Percentiles rank a stretch among this genome's conserved stretches.
phyloP scores from a whole-genome alignment of 2,888 invertebrate genomes.

The Ophraella communa region DNA sequence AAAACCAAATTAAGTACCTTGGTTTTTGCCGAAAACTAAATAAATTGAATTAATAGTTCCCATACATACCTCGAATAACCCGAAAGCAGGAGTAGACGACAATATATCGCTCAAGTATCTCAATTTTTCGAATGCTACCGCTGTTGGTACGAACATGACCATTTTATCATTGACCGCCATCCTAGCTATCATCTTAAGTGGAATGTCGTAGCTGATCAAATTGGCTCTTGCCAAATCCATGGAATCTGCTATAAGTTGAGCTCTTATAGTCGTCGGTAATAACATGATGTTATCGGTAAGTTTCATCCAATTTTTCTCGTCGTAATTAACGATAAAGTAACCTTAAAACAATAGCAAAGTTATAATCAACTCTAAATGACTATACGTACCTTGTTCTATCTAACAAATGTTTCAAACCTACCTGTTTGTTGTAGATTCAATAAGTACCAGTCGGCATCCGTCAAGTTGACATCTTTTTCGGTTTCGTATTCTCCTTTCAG shows the following conservation, averaged over 20 bases:
- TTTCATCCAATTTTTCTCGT: slow-evolving; percentile 66
- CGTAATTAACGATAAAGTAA: slow-evolving; percentile 73
- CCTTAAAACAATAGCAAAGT: slow-evolving; percentile 55
- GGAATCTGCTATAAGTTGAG: slow-evolving; percentile 75
- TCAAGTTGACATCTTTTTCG: slow-evolving; percentile 43
- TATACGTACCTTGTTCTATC: too few relatives aligned
- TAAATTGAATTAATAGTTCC: too few relatives aligned
- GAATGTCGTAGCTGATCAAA: slow-evolving; percentile 65
- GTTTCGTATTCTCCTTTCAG: slow-evolving; percentile 58
- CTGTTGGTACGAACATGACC: slow-evolving; percentile 67
- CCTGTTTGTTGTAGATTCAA: slow-evolving; percentile 71
- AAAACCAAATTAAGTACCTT: too few relatives aligned
- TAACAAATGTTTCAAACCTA: too few relatives aligned
- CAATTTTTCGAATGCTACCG: slow-evolving; percentile 65
- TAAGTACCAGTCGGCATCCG: slow-evolving; percentile 65
- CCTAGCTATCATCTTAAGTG: slow-evolving; percentile 61
- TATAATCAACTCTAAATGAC: too few relatives aligned
- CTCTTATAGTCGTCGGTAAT: slow-evolving; percentile 68
- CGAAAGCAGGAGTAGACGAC: slow-evolving; percentile 65
- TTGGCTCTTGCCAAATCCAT: slow-evolving; percentile 67
- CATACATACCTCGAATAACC: slow-evolving; percentile 65
- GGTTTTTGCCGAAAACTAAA: too few relatives aligned
- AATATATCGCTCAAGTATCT: slow-evolving; percentile 66
- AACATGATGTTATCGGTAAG: slow-evolving; percentile 62
- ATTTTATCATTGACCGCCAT: slow-evolving; percentile 58